Percentiles rank a stretch among this genome's conserved stretches.
These are phyloP conservation scores for Brenthis daphne DNA, from an alignment of 2,888 invertebrate species.

Conservation along the genomic window DNA sequence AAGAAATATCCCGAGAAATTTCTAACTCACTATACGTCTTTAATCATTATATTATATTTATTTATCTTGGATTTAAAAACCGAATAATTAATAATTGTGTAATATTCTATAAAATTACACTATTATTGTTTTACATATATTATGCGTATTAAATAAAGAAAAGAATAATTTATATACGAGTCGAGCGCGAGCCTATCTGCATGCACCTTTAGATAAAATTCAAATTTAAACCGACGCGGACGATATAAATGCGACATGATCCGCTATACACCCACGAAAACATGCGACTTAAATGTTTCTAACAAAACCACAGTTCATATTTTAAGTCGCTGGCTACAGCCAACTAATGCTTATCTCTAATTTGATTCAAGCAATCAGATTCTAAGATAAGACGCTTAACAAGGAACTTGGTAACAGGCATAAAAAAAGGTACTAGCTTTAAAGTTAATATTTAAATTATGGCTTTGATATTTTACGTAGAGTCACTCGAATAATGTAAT, in stretches of 20 bases:
- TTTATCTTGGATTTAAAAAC: too few species aligned
- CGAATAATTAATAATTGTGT: too few species aligned
- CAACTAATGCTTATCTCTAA: constrained; percentile 20
- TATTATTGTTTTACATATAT: neutral
- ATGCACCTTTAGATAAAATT: constrained; percentile 31
- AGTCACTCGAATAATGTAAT: too few species aligned
- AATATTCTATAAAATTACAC: neutral
- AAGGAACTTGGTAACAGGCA: constrained; percentile 7
- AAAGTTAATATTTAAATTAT: constrained; percentile 7
- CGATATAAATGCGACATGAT: constrained; percentile 32
- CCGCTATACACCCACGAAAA: constrained; percentile 36
- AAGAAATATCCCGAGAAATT: too few species aligned
- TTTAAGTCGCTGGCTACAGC: neutral
- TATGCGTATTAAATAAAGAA: neutral
- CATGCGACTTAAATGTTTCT: constrained; percentile 16
- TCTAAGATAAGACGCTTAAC: constrained; percentile 20
- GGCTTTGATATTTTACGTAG: constrained; percentile 1
- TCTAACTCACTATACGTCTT: too few species aligned
- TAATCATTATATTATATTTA: too few species aligned
- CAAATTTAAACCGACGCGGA: constrained; percentile 20
- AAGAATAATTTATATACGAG: neutral
- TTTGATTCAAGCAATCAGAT: constrained; percentile 15
- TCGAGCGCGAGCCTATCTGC: constrained; percentile 9
- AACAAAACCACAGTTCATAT: constrained; percentile 26
- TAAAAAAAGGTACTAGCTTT: constrained; percentile 14